Conservation (phyloP, 2,113 vertebrate genomes). For the Tragulus kanchil region DNA sequence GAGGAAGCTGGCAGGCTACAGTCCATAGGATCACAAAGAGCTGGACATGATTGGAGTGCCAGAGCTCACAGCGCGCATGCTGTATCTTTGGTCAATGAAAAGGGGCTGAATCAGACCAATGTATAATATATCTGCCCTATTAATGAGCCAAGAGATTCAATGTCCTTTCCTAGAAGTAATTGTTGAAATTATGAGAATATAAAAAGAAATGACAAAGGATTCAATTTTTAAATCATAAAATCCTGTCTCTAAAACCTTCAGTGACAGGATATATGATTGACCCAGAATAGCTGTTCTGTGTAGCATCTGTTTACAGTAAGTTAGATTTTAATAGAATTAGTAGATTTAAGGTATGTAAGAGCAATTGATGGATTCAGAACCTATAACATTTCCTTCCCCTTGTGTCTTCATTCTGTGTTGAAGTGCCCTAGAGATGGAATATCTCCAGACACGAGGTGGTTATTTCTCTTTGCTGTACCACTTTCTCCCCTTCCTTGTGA, state of each 20-base stretch:
- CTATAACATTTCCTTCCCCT: neutral
- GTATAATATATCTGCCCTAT: neutral
- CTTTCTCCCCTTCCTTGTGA: neutral
- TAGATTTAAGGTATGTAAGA: neutral
- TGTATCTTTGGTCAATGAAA: neutral
- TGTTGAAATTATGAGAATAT: neutral
- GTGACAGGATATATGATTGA: neutral
- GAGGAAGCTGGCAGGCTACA: too few relatives aligned
- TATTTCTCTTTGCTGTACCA: too few relatives aligned
- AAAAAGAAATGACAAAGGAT: neutral
- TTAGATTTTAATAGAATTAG: neutral
- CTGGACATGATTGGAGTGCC: too few relatives aligned
- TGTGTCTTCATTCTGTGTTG: neutral
- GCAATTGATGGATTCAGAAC: neutral
- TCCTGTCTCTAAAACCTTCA: neutral
- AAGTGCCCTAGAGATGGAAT: neutral
- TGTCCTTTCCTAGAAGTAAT: neutral
- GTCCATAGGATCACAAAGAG: too few relatives aligned
- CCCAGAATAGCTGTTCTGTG: neutral
- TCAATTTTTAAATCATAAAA: constrained; percentile 36
- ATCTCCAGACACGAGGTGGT: neutral
- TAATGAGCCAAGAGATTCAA: neutral
- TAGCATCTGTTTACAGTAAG: neutral
- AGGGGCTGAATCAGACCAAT: neutral
- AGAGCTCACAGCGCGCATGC: too few relatives aligned